Conservation (phyloP, 2,113 vertebrate species). For the Bufo bufo region DNA sequence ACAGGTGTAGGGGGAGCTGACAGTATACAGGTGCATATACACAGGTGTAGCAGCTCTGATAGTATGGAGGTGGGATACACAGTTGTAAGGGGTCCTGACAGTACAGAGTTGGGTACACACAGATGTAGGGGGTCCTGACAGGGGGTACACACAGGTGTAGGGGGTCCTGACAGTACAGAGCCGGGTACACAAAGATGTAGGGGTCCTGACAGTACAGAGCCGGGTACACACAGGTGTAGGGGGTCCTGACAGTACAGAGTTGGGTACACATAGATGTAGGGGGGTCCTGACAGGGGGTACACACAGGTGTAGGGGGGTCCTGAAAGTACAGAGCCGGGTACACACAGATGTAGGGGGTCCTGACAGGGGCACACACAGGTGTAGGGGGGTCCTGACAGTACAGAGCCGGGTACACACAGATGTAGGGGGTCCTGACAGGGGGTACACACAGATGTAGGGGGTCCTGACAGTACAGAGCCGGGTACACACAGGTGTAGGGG, state of each 20-base stretch:
- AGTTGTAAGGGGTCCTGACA: too few relatives aligned
- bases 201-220: neutral
- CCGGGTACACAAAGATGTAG: neutral
- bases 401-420: too few relatives aligned
- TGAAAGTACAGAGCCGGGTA: neutral
- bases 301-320: neutral
- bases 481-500: too few relatives aligned
- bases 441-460: too few relatives aligned
- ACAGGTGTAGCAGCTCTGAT: too few relatives aligned
- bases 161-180: neutral
- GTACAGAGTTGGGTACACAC: neutral
- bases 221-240: neutral
- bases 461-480: too few relatives aligned
- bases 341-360: neutral
- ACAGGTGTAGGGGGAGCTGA: neutral
- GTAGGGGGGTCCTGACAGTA: neutral
- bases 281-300: neutral
- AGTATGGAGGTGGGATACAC: too few relatives aligned
- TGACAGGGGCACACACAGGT: neutral
- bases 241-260: too few relatives aligned
- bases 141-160: neutral
- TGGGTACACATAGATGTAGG: neutral
- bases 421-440: too few relatives aligned
- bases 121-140: neutral
- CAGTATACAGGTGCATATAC: too few relatives aligned